A percentile compares a stretch with the other conserved stretches of the same genome.
phyloP scores from a whole-genome alignment of 1,140 invertebrate genomes.

The Kradibia gibbosae region DNA sequence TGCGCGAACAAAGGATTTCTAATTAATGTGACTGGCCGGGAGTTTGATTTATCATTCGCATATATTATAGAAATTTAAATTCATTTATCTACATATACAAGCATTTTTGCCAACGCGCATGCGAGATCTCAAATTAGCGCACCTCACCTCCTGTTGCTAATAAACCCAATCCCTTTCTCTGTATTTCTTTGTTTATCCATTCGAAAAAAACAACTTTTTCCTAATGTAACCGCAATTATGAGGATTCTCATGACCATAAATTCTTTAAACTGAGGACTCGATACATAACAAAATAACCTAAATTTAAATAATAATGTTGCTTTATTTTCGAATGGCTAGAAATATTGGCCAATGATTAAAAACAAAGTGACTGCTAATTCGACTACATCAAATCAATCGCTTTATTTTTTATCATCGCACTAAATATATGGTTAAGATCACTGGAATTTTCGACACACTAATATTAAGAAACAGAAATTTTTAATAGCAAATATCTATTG shows the following conservation, averaged over 20 bases:
- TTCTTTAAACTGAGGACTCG: too few species aligned
- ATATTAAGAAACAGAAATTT: neutral
- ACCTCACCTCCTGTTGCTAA: neutral
- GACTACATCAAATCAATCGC: neutral
- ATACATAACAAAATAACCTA: too few species aligned
- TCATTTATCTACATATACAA: conserved; percentile 31
- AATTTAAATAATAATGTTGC: too few species aligned
- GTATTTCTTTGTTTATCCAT: conserved; percentile 7
- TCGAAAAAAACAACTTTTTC: neutral
- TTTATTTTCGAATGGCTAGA: too few species aligned
- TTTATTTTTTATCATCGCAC: neutral
- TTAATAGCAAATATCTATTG: neutral
- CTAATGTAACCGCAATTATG: too few species aligned
- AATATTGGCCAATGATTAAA: too few species aligned
- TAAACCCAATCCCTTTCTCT: neutral
- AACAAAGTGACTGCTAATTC: too few species aligned
- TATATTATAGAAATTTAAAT: conserved; percentile 42
- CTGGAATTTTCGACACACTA: neutral
- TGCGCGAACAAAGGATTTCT: conserved; percentile 47
- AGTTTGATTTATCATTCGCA: conserved; percentile 50
- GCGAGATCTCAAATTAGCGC: neutral
- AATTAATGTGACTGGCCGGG: conserved; percentile 49
- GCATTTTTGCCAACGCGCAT: neutral
- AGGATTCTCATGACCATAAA: too few species aligned
- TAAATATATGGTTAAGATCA: neutral